Percentiles rank a stretch among this genome's conserved stretches.
phyloP scores from a whole-genome alignment of 2,797 vertebrate species.

The Cyclura pinguis region DNA sequence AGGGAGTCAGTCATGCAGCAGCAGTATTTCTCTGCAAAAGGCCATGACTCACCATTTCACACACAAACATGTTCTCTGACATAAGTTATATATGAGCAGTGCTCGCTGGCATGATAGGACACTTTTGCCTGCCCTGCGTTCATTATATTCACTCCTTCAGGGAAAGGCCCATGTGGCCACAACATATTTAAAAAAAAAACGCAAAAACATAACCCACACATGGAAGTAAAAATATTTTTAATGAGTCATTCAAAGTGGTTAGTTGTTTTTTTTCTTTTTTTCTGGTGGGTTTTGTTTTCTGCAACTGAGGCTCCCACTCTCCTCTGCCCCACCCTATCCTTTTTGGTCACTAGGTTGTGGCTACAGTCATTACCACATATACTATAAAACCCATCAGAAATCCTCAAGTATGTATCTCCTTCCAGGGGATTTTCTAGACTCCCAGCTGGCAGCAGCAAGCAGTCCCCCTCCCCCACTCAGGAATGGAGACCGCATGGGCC shows the following conservation, averaged over 20 bases:
- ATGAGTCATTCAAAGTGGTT: not conserved
- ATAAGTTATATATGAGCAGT: not conserved
- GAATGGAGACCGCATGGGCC: not conserved
- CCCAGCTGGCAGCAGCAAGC: not conserved
- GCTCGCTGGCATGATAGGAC: not conserved
- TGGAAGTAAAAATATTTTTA: slow-evolving; percentile 6
- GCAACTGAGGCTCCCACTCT: too few relatives aligned
- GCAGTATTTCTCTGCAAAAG: not conserved
- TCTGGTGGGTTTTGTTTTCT: not conserved
- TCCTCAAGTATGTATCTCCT: too few relatives aligned
- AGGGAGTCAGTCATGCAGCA: not conserved
- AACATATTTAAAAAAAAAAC: not conserved
- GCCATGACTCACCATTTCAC: not conserved
- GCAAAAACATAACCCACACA: not conserved
- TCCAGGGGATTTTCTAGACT: not conserved
- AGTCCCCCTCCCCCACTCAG: too few relatives aligned
- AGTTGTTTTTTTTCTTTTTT: too few relatives aligned
- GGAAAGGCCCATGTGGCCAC: not conserved
- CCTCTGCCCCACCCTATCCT: not conserved
- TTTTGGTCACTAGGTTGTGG: not conserved
- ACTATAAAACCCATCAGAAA: not conserved
- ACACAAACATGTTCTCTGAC: not conserved
- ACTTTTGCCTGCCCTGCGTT: not conserved
- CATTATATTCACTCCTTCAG: not conserved
- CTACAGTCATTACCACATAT: not conserved